A percentile compares a stretch with the other conserved stretches of the same genome.
Evolutionary conservation across 23 tunicate species (phyloP).

Genomic region (Phallusia fumigata): DNA sequence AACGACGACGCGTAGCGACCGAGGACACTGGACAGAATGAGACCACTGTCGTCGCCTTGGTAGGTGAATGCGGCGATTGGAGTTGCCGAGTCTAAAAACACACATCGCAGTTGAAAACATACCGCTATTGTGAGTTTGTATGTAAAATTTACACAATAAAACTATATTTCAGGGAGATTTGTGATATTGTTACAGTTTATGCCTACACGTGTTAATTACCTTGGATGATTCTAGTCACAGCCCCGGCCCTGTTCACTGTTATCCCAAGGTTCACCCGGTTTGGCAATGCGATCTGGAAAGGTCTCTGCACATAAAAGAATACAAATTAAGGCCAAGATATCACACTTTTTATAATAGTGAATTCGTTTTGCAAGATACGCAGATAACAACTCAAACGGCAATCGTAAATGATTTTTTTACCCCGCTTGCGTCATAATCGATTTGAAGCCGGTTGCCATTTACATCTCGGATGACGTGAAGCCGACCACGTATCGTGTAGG

Average conservation of each 20-base stretch:
- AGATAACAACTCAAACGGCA: too few species aligned
- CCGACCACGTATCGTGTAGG: conserved; percentile 35
- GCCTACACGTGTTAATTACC: conserved; percentile 24
- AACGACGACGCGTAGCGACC: conserved; percentile 68
- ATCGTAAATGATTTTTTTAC: conserved; percentile 48
- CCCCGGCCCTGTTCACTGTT: conserved; percentile 13
- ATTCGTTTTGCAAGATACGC: neutral
- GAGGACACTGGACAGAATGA: conserved; percentile 45
- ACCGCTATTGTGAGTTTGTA: too few species aligned
- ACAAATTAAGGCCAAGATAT: neutral
- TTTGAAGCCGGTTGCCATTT: conserved; percentile 48
- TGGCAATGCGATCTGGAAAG: conserved; percentile 47
- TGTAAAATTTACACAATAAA: too few species aligned
- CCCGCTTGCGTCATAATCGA: conserved; percentile 31
- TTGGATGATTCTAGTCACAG: conserved; percentile 34
- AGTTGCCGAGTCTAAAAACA: conserved; percentile 27
- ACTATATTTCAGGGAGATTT: too few species aligned
- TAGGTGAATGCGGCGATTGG: conserved; percentile 66
- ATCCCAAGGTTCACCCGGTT: conserved; percentile 40
- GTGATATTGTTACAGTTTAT: too few species aligned
- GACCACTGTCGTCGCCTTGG: conserved; percentile 54
- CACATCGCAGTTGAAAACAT: too few species aligned
- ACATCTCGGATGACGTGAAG: conserved; percentile 48
- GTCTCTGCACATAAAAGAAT: conserved; percentile 21
- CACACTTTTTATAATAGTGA: neutral